Percentiles rank a stretch among this genome's conserved stretches.
Conservation (phyloP, 2,113 vertebrate genomes). For the Brachypodius melanocephalos region DNA sequence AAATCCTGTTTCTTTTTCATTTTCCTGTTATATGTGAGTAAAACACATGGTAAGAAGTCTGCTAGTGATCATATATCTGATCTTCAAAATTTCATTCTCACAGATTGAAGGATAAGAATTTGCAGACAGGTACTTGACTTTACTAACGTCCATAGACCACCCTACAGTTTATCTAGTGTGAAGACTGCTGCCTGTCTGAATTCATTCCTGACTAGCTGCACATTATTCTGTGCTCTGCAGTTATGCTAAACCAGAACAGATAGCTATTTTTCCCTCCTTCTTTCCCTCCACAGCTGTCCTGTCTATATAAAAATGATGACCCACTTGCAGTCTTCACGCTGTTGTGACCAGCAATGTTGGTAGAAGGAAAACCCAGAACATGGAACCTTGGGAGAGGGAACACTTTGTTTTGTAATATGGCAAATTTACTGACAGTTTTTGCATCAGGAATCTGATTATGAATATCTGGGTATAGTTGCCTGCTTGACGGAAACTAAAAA, state of each 20-base stretch:
- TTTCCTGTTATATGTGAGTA: neutral
- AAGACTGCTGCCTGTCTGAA: neutral
- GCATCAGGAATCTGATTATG: constrained; percentile 25
- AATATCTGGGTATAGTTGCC: constrained; percentile 9
- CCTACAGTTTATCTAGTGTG: neutral
- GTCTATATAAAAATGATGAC: neutral
- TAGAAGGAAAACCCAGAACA: constrained; percentile 14
- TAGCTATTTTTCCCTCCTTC: neutral
- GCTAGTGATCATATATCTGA: neutral
- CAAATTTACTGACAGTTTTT: constrained; percentile 25
- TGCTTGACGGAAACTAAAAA: constrained; percentile 43
- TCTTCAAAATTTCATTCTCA: neutral
- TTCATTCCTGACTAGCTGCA: neutral
- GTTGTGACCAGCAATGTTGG: neutral
- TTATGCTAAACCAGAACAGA: neutral
- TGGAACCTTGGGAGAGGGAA: neutral
- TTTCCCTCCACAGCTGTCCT: neutral
- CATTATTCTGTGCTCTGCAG: neutral
- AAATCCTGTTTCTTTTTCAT: neutral
- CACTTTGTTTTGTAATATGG: neutral
- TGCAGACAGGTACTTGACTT: neutral
- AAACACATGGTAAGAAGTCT: neutral
- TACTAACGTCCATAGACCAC: neutral
- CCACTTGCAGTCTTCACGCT: neutral
- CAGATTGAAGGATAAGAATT: neutral